Conservation (phyloP, 2,113 vertebrate species). For the Lepidothrix coronata region DNA sequence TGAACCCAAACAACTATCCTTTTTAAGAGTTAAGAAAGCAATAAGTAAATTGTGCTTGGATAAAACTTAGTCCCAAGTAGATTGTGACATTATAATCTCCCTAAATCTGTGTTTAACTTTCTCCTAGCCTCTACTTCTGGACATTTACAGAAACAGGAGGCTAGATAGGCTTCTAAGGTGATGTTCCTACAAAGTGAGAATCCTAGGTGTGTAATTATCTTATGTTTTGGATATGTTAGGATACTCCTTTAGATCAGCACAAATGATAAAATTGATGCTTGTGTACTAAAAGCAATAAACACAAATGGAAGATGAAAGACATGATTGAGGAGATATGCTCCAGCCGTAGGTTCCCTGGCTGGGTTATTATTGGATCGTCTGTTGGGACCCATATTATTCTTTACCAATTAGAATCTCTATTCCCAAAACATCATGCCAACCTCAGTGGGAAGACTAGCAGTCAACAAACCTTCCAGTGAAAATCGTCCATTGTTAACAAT, state of each 20-base stretch:
- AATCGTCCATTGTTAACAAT: background rate
- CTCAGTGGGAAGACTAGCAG: background rate
- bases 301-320: background rate
- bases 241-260: background rate
- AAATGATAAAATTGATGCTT: background rate
- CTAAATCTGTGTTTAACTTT: background rate
- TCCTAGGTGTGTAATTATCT: background rate
- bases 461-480: background rate
- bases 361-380: background rate
- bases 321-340: background rate
- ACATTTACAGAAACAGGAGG: background rate
- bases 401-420: background rate
- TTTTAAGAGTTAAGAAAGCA: background rate
- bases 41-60: background rate
- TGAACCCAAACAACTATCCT: background rate
- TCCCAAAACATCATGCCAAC: background rate
- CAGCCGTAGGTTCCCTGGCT: background rate
- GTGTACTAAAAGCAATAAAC: background rate
- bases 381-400: background rate
- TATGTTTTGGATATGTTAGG: background rate
- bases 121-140: background rate
- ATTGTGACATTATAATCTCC: background rate
- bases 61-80: background rate
- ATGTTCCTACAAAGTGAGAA: background rate
- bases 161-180: background rate